Conservation (phyloP, 92 coral and sea anemone genomes). For the Palythoa caribaeorum region DNA sequence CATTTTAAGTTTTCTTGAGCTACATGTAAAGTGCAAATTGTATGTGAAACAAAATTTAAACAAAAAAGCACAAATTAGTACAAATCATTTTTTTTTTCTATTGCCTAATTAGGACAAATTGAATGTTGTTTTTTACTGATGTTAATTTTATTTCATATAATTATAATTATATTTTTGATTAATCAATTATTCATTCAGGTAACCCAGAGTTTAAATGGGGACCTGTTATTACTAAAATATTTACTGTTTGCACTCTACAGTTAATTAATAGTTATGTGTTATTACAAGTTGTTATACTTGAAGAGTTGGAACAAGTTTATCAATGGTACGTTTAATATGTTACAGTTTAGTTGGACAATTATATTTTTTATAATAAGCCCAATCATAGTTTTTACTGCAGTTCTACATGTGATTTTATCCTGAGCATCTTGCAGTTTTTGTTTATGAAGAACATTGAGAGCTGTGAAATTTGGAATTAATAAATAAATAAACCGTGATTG, state of each 20-base stretch:
- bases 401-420: not conserved
- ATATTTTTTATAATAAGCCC: not conserved
- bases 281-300: not conserved
- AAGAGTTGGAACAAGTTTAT: not conserved
- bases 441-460: not conserved
- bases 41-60: slow-evolving; percentile 20
- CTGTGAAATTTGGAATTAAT: not conserved
- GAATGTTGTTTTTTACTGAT: not conserved
- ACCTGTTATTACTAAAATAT: slow-evolving; percentile 2
- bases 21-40: slow-evolving; percentile 14
- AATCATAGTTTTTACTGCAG: not conserved
- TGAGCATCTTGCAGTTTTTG: not conserved
- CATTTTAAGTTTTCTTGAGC: slow-evolving; percentile 1
- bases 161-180: no score
- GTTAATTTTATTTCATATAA: not conserved
- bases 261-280: not conserved
- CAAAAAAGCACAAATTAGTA: slow-evolving; percentile 5
- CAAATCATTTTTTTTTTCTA: slow-evolving; percentile 1
- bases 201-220: slow-evolving; percentile 2
- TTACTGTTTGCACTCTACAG: slow-evolving; percentile 1
- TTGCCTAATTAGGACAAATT: slow-evolving; percentile 7
- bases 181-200: not conserved
- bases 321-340: not conserved
- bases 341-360: not conserved
- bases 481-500: not conserved